Evolutionary conservation across 1,140 invertebrate genomes (phyloP).

Genomic region (Colletes latitarsis): DNA sequence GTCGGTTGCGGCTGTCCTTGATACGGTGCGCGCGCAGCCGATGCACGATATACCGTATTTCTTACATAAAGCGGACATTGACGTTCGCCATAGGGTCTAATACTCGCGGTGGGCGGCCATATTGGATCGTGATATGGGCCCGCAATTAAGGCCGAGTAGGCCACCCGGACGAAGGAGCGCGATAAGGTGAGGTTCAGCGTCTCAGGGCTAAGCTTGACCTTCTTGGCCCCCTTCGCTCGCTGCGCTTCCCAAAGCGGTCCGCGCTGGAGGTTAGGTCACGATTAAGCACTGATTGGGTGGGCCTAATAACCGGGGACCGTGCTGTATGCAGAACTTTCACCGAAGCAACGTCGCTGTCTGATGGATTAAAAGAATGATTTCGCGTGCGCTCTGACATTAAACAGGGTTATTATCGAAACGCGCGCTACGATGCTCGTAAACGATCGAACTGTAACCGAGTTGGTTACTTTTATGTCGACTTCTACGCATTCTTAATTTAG

Average conservation of each 20-base stretch:
- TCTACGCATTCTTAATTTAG: no score
- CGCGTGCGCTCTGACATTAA: conserved; percentile 12
- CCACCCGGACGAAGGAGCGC: conserved; percentile 79
- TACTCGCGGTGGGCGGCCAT: conserved; percentile 78
- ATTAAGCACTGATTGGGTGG: conserved; percentile 74
- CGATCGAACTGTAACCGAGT: neutral
- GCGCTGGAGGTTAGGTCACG: conserved; percentile 73
- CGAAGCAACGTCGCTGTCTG: conserved; percentile 51
- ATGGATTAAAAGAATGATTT: conserved; percentile 44
- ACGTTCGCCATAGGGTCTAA: conserved; percentile 68
- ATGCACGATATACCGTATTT: conserved; percentile 64
- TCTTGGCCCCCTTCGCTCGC: conserved; percentile 68
- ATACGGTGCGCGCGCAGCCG: conserved; percentile 23
- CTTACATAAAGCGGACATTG: conserved; percentile 69
- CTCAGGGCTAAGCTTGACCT: conserved; percentile 77
- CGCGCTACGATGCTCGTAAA: no score
- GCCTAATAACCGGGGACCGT: conserved; percentile 73
- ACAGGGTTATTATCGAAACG: neutral
- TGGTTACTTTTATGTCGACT: neutral
- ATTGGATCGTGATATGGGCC: conserved; percentile 81
- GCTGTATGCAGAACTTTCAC: conserved; percentile 68
- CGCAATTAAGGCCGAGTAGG: conserved; percentile 81
- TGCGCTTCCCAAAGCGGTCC: conserved; percentile 65
- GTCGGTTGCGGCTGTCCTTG: conserved; percentile 52
- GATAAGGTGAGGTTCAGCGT: conserved; percentile 77